Evolutionary conservation across 2,888 invertebrate genomes (phyloP).

Genomic region (Cantharis lateralis): DNA sequence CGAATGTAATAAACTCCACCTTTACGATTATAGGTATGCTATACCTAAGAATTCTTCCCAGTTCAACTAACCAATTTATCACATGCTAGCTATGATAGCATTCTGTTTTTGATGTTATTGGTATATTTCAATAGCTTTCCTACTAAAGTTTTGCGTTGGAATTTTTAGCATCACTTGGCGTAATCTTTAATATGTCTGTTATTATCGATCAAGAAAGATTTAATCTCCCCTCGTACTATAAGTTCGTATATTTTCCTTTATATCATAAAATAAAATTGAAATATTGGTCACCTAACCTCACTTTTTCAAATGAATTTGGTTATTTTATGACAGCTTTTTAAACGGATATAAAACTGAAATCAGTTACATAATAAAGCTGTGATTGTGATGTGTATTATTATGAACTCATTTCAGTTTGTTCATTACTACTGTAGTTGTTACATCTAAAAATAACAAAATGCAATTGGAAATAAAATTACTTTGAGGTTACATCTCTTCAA

Average conservation of each 20-base stretch:
- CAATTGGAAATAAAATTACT: too few relatives aligned
- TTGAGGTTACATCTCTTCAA: too few relatives aligned
- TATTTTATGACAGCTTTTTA: too few relatives aligned
- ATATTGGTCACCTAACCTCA: background rate
- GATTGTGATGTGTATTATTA: too few relatives aligned
- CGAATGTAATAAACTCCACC: background rate
- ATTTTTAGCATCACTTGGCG: background rate
- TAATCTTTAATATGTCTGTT: background rate
- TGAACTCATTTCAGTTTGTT: too few relatives aligned
- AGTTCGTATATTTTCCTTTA: background rate
- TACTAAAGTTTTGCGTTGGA: background rate
- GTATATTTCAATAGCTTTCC: background rate
- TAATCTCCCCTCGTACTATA: background rate
- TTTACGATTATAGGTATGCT: background rate
- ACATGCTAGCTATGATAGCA: background rate
- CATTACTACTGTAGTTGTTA: too few relatives aligned
- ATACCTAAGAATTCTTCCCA: background rate
- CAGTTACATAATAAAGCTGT: too few relatives aligned
- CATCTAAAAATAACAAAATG: too few relatives aligned
- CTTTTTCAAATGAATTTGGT: background rate
- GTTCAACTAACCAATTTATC: background rate
- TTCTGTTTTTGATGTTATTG: background rate
- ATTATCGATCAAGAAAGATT: background rate
- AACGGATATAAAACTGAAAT: too few relatives aligned
- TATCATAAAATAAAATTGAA: background rate